These are phyloP conservation scores for Tubulanus polymorphus DNA, from an alignment of 2,888 invertebrate genomes.

Conservation along the genomic window DNA sequence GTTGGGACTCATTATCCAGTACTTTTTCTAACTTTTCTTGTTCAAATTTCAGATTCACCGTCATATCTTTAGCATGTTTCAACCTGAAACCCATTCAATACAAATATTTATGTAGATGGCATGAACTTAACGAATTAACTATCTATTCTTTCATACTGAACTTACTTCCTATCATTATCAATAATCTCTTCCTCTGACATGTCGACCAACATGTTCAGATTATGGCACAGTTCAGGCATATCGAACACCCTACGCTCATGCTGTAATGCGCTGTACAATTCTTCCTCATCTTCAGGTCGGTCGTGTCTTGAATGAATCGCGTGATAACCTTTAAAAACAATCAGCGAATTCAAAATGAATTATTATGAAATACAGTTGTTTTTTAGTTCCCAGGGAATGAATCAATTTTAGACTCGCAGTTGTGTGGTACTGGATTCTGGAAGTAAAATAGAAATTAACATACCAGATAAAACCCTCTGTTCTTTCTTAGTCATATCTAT, in stretches of 20 bases:
- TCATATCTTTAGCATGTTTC: slow-evolving; percentile 72
- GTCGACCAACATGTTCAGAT: slow-evolving; percentile 84
- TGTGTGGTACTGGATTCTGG: too few species aligned
- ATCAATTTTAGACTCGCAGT: too few species aligned
- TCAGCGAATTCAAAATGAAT: too few species aligned
- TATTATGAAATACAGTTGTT: too few species aligned
- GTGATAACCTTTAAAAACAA: slow-evolving; percentile 71
- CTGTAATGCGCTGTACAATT: slow-evolving; percentile 36
- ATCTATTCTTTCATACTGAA: too few species aligned
- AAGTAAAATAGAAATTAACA: too few species aligned
- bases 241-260: slow-evolving; percentile 53
- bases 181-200: slow-evolving; percentile 95
- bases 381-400: too few species aligned
- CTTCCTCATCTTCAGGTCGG: slow-evolving; percentile 59
- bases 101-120: too few species aligned
- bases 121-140: too few species aligned
- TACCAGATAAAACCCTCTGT: slow-evolving; percentile 66
- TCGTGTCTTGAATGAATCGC: slow-evolving; percentile 72
- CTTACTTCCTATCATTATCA: slow-evolving; percentile 51
- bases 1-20: slow-evolving; percentile 68
- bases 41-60: slow-evolving; percentile 76
- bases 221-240: slow-evolving; percentile 86
- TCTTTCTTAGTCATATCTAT: slow-evolving; percentile 99
- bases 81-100: too few species aligned
- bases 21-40: slow-evolving; percentile 66